Conservation (phyloP, 1,140 invertebrate species). For the Eufriesea mexicana region DNA sequence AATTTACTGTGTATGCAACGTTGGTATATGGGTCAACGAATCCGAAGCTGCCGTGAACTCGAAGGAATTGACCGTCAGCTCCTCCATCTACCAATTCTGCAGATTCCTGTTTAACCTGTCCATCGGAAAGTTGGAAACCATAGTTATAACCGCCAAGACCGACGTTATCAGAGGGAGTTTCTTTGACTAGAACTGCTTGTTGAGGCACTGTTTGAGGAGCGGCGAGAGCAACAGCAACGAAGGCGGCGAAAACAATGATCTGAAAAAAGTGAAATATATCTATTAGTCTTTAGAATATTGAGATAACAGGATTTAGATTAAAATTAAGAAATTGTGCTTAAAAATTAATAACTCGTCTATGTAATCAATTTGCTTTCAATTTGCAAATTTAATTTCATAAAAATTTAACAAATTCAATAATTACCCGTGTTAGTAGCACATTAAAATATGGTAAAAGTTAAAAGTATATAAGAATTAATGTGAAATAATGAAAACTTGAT, state of each 20-base stretch:
- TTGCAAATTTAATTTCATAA: background rate
- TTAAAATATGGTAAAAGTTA: background rate
- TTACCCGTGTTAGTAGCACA: background rate
- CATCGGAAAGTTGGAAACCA: constrained; percentile 85
- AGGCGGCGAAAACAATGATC: constrained; percentile 69
- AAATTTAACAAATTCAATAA: background rate
- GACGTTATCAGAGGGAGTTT: constrained; percentile 74
- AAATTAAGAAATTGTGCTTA: background rate
- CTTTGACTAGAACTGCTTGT: constrained; percentile 72
- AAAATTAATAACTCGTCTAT: background rate
- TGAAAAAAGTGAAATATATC: constrained; percentile 30
- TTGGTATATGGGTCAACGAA: constrained; percentile 66
- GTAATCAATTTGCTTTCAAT: background rate
- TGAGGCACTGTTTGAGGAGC: constrained; percentile 50
- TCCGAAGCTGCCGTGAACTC: constrained; percentile 53
- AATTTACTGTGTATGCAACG: constrained; percentile 77
- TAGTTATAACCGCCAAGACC: constrained; percentile 79
- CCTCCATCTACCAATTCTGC: constrained; percentile 65
- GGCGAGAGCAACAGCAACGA: constrained; percentile 74
- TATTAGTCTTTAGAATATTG: background rate
- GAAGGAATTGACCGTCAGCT: constrained; percentile 57
- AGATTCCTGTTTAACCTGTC: constrained; percentile 82
- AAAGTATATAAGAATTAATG: too few relatives aligned
- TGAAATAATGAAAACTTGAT: background rate
- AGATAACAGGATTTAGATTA: background rate